phyloP scores from a whole-genome alignment of 2,797 vertebrate species.

The Atherinosoma microstoma region DNA sequence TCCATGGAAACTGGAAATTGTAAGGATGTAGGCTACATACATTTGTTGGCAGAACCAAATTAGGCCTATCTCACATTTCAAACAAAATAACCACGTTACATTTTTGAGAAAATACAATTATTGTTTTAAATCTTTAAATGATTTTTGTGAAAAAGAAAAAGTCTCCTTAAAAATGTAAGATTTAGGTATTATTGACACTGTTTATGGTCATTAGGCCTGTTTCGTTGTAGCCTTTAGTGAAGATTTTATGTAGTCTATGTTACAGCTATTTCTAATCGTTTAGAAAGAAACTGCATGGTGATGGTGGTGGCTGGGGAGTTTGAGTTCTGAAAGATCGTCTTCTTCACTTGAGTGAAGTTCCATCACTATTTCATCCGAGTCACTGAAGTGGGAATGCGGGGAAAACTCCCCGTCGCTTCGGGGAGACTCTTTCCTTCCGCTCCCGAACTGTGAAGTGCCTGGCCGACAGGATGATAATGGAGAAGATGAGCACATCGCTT shows the following conservation, averaged over 20 bases:
- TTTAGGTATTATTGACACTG: slow-evolving; percentile 74
- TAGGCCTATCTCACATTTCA: slow-evolving; percentile 61
- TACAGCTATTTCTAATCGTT: slow-evolving; percentile 25
- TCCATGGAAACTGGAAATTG: slow-evolving; percentile 70
- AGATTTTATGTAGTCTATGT: slow-evolving; percentile 20
- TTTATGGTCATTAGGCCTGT: slow-evolving; percentile 31
- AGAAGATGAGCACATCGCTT: slow-evolving; percentile 81
- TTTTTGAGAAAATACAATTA: slow-evolving; percentile 57
- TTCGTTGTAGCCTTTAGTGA: slow-evolving; percentile 16
- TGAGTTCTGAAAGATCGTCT: slow-evolving; percentile 84
- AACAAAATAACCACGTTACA: slow-evolving; percentile 41
- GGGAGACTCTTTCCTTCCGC: slow-evolving; percentile 88
- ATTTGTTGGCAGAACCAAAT: slow-evolving; percentile 81
- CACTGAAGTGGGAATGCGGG: slow-evolving; percentile 95
- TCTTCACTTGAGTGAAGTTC: slow-evolving; percentile 85
- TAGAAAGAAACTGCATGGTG: slow-evolving; percentile 68
- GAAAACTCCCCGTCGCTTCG: slow-evolving; percentile 97
- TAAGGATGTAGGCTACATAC: slow-evolving; percentile 38
- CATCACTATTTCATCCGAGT: slow-evolving; percentile 92
- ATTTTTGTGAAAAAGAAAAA: slow-evolving; percentile 43
- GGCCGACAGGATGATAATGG: slow-evolving; percentile 62
- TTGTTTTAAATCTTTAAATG: slow-evolving; percentile 31
- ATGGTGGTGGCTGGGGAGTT: slow-evolving; percentile 60
- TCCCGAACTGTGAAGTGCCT: slow-evolving; percentile 69
- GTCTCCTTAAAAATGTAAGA: slow-evolving; percentile 29